Evolutionary conservation across 2,797 vertebrate species (phyloP), one percentile per base, ranked within the genome.

Genomic region (Myotis planiceps): DNA sequence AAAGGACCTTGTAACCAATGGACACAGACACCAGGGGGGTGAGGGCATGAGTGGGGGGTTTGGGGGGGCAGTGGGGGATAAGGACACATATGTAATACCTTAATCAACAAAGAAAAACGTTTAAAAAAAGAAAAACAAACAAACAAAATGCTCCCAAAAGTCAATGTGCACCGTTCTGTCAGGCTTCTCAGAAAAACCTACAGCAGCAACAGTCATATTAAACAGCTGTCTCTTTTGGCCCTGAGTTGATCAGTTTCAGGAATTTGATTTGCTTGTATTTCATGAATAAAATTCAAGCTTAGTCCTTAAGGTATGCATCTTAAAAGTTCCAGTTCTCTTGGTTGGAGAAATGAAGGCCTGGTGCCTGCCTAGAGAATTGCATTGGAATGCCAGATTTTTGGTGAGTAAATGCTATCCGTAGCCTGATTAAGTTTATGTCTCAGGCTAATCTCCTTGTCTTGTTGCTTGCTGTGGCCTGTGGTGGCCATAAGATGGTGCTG

Each of bases 401-500:
- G 37, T 74, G 34, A 15, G 76, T 69, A 55, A 79, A 37, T 92
- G 69, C 86, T 84, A 63, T 84, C n/a, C 34, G 13, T 39, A 29
- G 6, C 42, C 51, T 81, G 21, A 68, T 6, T 49, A 69, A 60
- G 76, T 80, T 93, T 96, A 32, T 82, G n/a, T 88, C 47, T 19
- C 4, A 0, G 34, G 15, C 47, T 9, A 4, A 12, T 34, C 4
- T 78, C 9, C 39, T 32, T 39, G 5, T 72, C 32, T 37, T 69
- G 0, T 96, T 93, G 81, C 47, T 87, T 96, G 69, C 66, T 55
- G 2, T 93, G 42, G 42, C 68, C 82, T 80, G 47, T 29, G n/a
- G 45, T 29, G 53, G 49, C 74, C 95, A 18, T 95, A 49, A 95
- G 95, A 69, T 93, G 96, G 96, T 51, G 65, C 88, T 97, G 58